Evolutionary conservation across 2,797 vertebrate genomes (phyloP), one percentile per base, ranked within the genome.

Genomic region (Cossypha heuglini): DNA sequence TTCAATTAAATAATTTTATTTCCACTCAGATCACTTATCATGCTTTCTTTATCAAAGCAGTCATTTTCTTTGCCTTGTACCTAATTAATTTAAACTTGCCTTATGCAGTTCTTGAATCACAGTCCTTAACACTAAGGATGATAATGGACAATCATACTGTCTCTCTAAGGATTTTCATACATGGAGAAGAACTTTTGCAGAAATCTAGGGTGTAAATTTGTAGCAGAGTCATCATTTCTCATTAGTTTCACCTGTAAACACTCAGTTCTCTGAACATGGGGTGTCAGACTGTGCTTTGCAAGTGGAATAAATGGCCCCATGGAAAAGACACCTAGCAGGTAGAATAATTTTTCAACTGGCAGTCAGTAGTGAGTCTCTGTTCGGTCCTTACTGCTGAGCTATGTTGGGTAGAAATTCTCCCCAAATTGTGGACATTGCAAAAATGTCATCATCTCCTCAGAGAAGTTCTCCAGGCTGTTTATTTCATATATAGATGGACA

Each of bases 1-100:
- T 66, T 91, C 28, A 78, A 88, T 95, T 79, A 93, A 94, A 88
- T 29, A 88, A 86, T 88, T 87, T 90, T 78, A 11, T 78, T 92
- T 80, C 26, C 21, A 78, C 38, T 74, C 67, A 59, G 45, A 78
- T 86, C 88, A 91, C 38, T 72, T 43, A 74, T 71, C 54, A 26
- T 45, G 15, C 13, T 76, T 22, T 73, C 19, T 74, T 89, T 71
- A 49, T 54, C 62, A 76, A 87, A 90, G 38, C 14, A 59, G 49
- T 42, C 1, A 43, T 76, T 78, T 95, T 59, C 38, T 86, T 91
- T 86, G 26, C 45, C 40, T 78, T 74, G 28, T 52, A 66, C 43
- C 16, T 75, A 75, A 71, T 67, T 96, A 91, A 89, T 77, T 94
- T 95, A 79, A 94, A 85, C 26, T 64, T 92, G 21, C 9, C 8